A percentile compares a stretch with the other conserved stretches of the same genome.
Evolutionary conservation across 2,113 vertebrate genomes (phyloP).

Genomic region (Chiloscyllium plagiosum): DNA sequence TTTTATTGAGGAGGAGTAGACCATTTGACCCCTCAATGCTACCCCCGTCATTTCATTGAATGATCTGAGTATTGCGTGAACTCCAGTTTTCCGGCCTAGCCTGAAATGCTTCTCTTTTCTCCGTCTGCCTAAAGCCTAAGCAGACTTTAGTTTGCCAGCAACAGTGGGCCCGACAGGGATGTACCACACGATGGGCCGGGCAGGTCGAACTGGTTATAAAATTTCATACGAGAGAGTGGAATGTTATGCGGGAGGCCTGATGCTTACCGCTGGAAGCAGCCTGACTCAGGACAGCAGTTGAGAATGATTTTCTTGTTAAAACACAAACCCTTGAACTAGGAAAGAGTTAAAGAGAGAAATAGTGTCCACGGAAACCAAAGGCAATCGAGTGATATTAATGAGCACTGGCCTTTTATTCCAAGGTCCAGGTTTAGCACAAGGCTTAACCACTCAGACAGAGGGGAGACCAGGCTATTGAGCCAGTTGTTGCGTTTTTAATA

Average conservation of each 20-base stretch:
- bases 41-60: too few species aligned
- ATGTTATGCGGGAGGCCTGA: not conserved
- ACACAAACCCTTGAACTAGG: not conserved
- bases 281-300: not conserved
- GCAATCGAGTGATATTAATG: not conserved
- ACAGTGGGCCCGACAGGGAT: not conserved
- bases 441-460: slow-evolving; percentile 5
- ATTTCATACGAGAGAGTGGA: not conserved
- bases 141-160: not conserved
- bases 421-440: not conserved
- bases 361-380: not conserved
- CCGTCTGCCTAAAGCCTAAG: not conserved
- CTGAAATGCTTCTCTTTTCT: too few species aligned
- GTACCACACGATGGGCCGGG: not conserved
- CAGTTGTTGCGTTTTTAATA: slow-evolving; percentile 17
- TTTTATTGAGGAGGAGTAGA: too few species aligned
- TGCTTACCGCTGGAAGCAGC: not conserved
- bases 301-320: not conserved
- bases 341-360: too few species aligned
- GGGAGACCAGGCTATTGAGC: not conserved
- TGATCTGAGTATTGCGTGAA: too few species aligned
- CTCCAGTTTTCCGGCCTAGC: too few species aligned
- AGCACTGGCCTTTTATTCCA: not conserved
- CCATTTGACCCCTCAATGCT: too few species aligned
- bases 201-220: not conserved